A percentile compares a stretch with the other conserved stretches of the same genome.
phyloP scores from a whole-genome alignment of 2,113 vertebrate genomes.

The Cervus canadensis region DNA sequence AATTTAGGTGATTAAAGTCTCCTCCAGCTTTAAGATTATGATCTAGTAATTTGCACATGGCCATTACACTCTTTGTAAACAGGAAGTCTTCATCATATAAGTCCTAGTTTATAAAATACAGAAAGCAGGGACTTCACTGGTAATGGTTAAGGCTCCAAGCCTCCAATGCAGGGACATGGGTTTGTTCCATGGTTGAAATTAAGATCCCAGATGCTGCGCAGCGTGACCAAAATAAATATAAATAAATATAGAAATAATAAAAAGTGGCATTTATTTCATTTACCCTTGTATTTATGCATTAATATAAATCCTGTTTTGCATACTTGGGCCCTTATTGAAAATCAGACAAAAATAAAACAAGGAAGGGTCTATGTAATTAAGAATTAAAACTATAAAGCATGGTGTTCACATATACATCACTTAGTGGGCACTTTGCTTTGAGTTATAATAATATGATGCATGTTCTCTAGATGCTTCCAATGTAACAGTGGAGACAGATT shows the following conservation, averaged over 20 bases:
- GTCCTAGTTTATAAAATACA: not conserved
- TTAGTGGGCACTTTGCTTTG: not conserved
- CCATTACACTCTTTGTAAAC: not conserved
- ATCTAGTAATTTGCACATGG: not conserved
- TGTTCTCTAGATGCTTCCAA: not conserved
- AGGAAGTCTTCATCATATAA: not conserved
- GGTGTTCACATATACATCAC: not conserved
- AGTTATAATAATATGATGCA: not conserved
- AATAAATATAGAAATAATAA: not conserved
- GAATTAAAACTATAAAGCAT: not conserved
- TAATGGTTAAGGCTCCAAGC: not conserved
- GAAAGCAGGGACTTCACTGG: not conserved
- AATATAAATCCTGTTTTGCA: slow-evolving; percentile 11
- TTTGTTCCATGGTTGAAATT: not conserved
- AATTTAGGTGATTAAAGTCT: not conserved
- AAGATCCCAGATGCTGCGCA: not conserved
- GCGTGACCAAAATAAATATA: not conserved
- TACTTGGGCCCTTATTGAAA: not conserved
- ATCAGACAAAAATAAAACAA: slow-evolving; percentile 1
- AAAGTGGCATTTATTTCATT: slow-evolving; percentile 20
- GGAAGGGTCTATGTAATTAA: not conserved
- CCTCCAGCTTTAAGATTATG: not conserved
- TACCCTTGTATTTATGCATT: not conserved
- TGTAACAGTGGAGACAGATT: not conserved
- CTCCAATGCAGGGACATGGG: not conserved